phyloP scores from a whole-genome alignment of 2,797 vertebrate species.

The Fistularia tabacaria region DNA sequence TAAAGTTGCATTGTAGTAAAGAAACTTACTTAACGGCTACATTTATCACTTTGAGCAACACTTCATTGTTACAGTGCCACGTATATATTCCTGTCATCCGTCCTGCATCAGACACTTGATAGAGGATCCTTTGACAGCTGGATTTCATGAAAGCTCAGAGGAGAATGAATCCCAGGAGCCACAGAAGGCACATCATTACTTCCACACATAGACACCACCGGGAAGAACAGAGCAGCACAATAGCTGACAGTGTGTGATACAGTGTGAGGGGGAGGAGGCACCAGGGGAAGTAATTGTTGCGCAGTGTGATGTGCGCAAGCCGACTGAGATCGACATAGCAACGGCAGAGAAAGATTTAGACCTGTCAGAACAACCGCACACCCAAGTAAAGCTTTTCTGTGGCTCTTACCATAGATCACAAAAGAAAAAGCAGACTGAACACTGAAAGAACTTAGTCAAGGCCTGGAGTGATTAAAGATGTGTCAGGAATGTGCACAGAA shows the following conservation, averaged over 20 bases:
- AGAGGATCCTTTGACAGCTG: conserved; percentile 7
- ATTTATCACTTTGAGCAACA: too few relatives aligned
- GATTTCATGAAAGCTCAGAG: conserved; percentile 19
- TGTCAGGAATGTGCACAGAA: conserved; percentile 35
- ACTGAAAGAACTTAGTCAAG: conserved; percentile 37
- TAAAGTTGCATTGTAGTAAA: neutral
- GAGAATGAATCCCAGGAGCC: conserved; percentile 12
- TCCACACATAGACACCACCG: conserved; percentile 15
- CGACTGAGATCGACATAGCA: conserved; percentile 2
- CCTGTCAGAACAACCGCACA: conserved; percentile 18
- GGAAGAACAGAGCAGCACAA: conserved; percentile 29
- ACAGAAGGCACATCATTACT: conserved; percentile 13
- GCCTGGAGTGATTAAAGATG: conserved; percentile 50
- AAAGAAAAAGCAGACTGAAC: conserved; percentile 15
- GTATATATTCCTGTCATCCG: too few relatives aligned
- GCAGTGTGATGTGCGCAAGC: neutral
- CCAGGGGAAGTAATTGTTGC: neutral
- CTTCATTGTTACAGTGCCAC: too few relatives aligned
- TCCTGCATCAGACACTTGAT: too few relatives aligned
- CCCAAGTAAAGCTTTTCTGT: conserved; percentile 16
- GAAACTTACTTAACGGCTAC: too few relatives aligned
- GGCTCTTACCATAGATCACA: conserved; percentile 8
- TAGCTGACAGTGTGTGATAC: conserved; percentile 17
- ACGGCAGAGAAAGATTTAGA: neutral
- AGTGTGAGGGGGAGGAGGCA: neutral